phyloP scores from a whole-genome alignment of 2,797 vertebrate species.

The Acestrorhynchus altus region DNA sequence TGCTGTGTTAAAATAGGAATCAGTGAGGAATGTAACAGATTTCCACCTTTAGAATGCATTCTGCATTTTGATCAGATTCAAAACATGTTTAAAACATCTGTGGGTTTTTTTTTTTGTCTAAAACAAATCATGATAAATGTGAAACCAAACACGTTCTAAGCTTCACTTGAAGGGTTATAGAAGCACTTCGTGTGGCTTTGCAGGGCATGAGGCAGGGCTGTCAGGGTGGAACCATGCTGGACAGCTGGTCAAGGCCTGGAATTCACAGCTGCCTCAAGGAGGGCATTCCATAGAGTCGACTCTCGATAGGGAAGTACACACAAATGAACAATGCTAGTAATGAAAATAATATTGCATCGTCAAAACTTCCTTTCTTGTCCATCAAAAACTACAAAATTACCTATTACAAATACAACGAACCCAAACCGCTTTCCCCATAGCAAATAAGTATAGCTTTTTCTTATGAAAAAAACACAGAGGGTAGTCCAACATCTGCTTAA shows the following conservation, averaged over 20 bases:
- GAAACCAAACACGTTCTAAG: constrained; percentile 49
- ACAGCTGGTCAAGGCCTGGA: constrained; percentile 48
- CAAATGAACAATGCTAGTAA: constrained; percentile 34
- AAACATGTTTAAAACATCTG: constrained; percentile 13
- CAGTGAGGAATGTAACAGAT: constrained; percentile 44
- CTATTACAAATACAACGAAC: constrained; percentile 40
- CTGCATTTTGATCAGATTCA: constrained; percentile 18
- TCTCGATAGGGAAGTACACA: constrained; percentile 44
- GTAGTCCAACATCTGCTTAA: constrained; percentile 41
- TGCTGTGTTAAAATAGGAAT: constrained; percentile 73
- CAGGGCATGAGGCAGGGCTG: constrained; percentile 41
- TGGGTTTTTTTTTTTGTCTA: too few relatives aligned
- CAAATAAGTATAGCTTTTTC: constrained; percentile 44
- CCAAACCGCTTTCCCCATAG: constrained; percentile 37
- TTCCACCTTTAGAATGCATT: constrained; percentile 15
- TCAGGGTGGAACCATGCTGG: constrained; percentile 48
- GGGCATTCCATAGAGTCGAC: constrained; percentile 45
- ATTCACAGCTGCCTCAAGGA: constrained; percentile 34
- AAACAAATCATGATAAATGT: constrained; percentile 43
- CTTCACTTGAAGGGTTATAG: constrained; percentile 51
- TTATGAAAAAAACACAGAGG: constrained; percentile 33
- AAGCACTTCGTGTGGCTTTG: constrained; percentile 48
- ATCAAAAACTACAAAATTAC: constrained; percentile 48
- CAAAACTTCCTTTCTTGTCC: constrained; percentile 44
- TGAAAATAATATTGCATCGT: constrained; percentile 47